These are phyloP conservation scores for Harmothoe impar DNA, from an alignment of 2,888 invertebrate species.

Conservation along the genomic window DNA sequence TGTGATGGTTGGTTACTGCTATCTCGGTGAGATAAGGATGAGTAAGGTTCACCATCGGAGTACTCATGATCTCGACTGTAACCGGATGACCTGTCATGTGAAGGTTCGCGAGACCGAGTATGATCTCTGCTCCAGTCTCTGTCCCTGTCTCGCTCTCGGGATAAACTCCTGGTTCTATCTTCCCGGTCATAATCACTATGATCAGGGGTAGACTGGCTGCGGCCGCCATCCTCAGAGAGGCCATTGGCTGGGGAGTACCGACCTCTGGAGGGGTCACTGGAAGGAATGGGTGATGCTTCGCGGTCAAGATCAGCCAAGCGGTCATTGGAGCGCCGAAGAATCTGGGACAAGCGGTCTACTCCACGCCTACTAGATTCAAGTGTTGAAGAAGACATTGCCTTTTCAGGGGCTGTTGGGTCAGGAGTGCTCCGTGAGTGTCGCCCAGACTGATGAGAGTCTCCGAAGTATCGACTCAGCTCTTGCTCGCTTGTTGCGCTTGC, in stretches of 20 bases:
- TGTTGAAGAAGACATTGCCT: background rate
- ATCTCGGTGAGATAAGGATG: background rate
- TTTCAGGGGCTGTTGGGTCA: background rate
- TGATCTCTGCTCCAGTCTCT: conserved; percentile 17
- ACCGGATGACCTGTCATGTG: background rate
- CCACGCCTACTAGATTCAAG: background rate
- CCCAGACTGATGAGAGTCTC: background rate
- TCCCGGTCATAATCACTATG: background rate
- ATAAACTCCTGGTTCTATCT: background rate
- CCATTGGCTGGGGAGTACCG: background rate
- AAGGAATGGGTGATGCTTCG: background rate
- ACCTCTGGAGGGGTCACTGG: background rate
- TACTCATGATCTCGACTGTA: background rate
- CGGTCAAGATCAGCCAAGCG: conserved; percentile 50
- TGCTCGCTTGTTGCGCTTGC: conserved; percentile 24
- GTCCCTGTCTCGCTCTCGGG: conserved; percentile 11
- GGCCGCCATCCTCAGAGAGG: background rate
- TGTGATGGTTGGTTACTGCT: background rate
- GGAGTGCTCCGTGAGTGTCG: background rate
- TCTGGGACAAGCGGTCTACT: conserved; percentile 47
- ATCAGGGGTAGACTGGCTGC: too few relatives aligned
- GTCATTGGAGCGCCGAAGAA: conserved; percentile 47
- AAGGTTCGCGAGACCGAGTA: background rate
- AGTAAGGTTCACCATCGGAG: background rate
- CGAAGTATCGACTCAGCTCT: conserved; percentile 38